Evolutionary conservation across 1,140 invertebrate genomes (phyloP), one percentile per base, ranked within the genome.

Genomic region (Araneus ventricosus): DNA sequence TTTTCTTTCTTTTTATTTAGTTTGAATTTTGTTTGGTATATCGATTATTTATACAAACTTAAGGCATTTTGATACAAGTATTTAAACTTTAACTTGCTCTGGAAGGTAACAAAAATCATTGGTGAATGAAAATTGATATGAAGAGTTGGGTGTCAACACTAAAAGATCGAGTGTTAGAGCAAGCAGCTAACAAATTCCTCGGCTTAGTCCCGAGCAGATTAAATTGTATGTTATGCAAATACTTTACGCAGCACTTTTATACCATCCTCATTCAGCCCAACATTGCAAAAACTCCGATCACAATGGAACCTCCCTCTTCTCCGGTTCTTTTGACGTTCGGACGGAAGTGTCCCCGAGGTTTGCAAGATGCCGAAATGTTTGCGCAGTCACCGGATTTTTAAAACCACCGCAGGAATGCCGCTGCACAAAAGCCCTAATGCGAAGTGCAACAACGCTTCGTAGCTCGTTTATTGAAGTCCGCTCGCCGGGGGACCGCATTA

Each of bases 391-490:
- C 57, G 20, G 30, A 61, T 86, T 86, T 86, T 86, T 37, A 34
- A 86, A 34, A 61, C 34, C 37, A 34, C 86, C 39, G 37, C 59
- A 88, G 45, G 45, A 75, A 75, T 75, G 30, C 70, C 63, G 30
- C 30, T 30, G 45, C 59, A 88, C 86, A 88, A 63, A 70, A 22
- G 39, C 70, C 30, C 41, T 45, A n/a, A 84, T 84, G 39, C 41
- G 45, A 59, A 86, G 52, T 30, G 84, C 84, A 59, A 86, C 84
- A 61, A 34, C 84, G 30, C 45, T 52, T 85, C 80, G n/a, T 22
- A 84, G 80, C 37, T 45, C 41, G n/a, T 84, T 84, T 52, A 75
- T 30, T 75, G 70, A 75, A 22, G 70, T 30, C 70, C 34, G 3
- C 4, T 34, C 30, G 7, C 10, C 22, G 37, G 80, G 80, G 80